Base-by-base conservation (phyloP, 2,888 invertebrate genomes). In the Protophormia terraenovae region DNA sequence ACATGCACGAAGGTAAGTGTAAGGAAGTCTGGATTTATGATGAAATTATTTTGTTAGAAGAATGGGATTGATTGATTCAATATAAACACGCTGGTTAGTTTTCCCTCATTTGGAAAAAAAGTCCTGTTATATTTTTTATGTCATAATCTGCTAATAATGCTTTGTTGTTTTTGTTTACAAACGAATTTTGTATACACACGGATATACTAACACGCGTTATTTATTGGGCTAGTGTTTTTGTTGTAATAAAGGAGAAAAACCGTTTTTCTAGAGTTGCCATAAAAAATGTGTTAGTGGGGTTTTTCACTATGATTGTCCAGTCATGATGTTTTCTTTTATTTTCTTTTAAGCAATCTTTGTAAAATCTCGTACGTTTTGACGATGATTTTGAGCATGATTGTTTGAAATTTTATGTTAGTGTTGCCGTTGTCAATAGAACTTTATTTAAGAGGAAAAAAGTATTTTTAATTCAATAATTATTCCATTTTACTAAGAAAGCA, bases 1-100 rank as follows among this genome's bases (percentile, higher is more conserved):
- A 88, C 88, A 19, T 90, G 88, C 87, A 88, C 91, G 58, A 92
- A 92, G 90, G 93, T 92, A 89, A 87, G 71, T 50, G 14, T 14
- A 1, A 41, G n/a, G 10, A 7, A 3, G 38, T 45, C 4, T 3
- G 1, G 5, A 32, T 41, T 38, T 41, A 38, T 50, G 7, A 8
- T 67, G 7, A 47, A n/a, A 50, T 41, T n/a, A 14, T 5, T 41
- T 14, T n/a, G 41, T 5, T n/a, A n/a, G n/a, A n/a, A n/a, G n/a
- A n/a, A n/a, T n/a, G n/a, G n/a, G n/a, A n/a, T n/a, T n/a, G n/a
- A n/a, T n/a, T n/a, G n/a, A n/a, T n/a, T n/a, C n/a, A n/a, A n/a
- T n/a, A n/a, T n/a, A 22, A 35, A 58, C 16, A 35, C 29, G 29
- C 60, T 50, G n/a, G 38, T 53, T 27, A n/a, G 6, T 19, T 24